A percentile compares a stretch with the other conserved stretches of the same genome.
These are phyloP conservation scores for Lycocorax pyrrhopterus DNA, from an alignment of 2,113 vertebrate species.

Conservation along the genomic window DNA sequence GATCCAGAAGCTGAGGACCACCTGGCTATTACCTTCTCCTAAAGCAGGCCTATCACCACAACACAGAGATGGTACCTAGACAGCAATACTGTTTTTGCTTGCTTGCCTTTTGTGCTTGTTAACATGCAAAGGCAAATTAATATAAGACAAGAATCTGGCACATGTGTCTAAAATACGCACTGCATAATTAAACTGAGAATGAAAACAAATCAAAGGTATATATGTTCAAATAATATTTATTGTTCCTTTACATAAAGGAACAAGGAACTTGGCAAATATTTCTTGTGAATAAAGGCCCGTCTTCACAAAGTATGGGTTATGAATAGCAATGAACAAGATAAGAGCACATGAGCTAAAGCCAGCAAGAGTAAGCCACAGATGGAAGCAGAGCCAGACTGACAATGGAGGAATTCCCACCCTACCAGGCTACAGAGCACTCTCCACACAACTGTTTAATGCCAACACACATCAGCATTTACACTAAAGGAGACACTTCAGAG, in stretches of 20 bases:
- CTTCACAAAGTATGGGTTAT: constrained; percentile 39
- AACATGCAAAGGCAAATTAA: constrained; percentile 36
- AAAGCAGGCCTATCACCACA: background rate
- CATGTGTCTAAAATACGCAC: constrained; percentile 2
- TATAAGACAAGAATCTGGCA: constrained; percentile 1
- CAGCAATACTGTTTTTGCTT: background rate
- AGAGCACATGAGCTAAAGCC: constrained; percentile 31
- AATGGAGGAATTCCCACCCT: constrained; percentile 23
- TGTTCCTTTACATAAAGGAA: constrained; percentile 57
- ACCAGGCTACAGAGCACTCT: background rate
- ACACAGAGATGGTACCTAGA: background rate
- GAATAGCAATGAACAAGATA: constrained; percentile 60
- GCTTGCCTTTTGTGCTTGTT: background rate
- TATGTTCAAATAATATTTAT: constrained; percentile 37
- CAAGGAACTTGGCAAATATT: constrained; percentile 58
- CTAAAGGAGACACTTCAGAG: constrained; percentile 25
- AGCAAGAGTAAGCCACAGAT: constrained; percentile 20
- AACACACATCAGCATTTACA: constrained; percentile 4
- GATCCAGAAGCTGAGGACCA: background rate
- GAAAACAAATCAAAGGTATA: constrained; percentile 42
- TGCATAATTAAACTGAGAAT: constrained; percentile 29
- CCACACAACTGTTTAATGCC: background rate
- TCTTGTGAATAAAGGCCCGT: constrained; percentile 31
- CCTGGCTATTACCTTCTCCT: background rate
- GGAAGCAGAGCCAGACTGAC: constrained; percentile 37